Base-by-base conservation (phyloP, 1,140 invertebrate species). In the Drosophila pseudoananassae region DNA sequence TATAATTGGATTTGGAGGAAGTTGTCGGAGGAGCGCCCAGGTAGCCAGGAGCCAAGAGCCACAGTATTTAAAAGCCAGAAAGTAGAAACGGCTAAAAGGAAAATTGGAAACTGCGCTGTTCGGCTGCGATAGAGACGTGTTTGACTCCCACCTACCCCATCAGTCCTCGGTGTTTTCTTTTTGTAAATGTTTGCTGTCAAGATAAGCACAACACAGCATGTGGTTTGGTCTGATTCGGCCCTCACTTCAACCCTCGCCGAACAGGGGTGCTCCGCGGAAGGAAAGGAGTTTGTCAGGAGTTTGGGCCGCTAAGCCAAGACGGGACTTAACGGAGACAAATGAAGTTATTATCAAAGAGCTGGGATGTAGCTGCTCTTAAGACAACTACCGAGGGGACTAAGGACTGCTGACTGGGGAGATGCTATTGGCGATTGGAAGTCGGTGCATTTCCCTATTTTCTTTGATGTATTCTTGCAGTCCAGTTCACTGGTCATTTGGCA, bases 1-100 rank as follows among this genome's bases (percentile, higher is more conserved):
- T 90, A 90, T 90, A 90, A 90, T 90, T 90, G 88, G 88, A 90
- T 90, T 90, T 90, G 83, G 78, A 52, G 45, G 73, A 90, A 89
- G 84, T 88, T 88, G 71, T 50, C 76, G 46, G 47, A 14, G n/a
- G 10, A 64, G 46, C 57, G 54, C 38, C 52, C 55, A 57, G 47
- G 58, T 72, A 76, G 57, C 45, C 66, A 40, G 60, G 56, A 56
- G 60, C 46, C 15, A 6, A n/a, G 25, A 10, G 15, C 64, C 50
- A 31, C 83, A 88, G 83, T 88, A 88, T 88, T 88, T 88, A 88
- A 88, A 88, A 82, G 83, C 75, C 72, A 75, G 70, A 43, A 14
- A 5, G 25, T 3, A 66, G 31, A 50, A 53, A 38, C 57, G 50
- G 52, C 56, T 36, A 47, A 53, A 74, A 65, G 69, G 56, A 78